Evolutionary conservation across 2,113 vertebrate genomes (phyloP).

Genomic region (Orcinus orca): DNA sequence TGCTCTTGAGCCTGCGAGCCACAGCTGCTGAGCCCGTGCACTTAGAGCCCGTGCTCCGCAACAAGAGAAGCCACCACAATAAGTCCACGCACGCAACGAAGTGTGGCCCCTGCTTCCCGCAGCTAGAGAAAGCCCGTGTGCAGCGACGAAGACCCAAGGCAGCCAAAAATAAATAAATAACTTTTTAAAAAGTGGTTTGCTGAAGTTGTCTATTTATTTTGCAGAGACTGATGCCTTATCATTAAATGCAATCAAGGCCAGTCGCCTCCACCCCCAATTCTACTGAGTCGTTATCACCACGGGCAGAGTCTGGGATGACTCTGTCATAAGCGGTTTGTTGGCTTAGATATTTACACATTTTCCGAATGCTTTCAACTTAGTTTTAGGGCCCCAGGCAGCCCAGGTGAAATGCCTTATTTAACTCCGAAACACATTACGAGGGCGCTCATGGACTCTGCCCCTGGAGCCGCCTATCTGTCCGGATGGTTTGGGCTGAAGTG

Average conservation of each 20-base stretch:
- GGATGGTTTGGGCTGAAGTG: neutral
- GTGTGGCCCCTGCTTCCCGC: no score
- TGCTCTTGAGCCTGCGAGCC: no score
- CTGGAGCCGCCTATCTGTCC: neutral
- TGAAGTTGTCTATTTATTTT: neutral
- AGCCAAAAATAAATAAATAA: no score
- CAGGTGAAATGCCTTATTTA: neutral
- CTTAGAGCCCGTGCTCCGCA: no score
- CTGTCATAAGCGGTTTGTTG: accelerated
- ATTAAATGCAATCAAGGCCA: neutral
- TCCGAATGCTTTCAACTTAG: neutral
- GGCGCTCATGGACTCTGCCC: neutral
- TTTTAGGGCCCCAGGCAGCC: neutral
- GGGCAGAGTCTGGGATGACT: neutral
- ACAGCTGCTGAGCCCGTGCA: no score
- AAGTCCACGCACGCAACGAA: no score
- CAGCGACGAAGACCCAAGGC: no score
- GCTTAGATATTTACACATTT: accelerated
- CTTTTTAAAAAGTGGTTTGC: neutral
- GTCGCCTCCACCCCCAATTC: accelerated
- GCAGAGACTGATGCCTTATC: neutral
- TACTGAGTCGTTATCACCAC: accelerated
- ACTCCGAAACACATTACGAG: accelerated
- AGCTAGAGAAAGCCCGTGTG: no score
- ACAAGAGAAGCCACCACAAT: no score